Evolutionary conservation across 2,888 invertebrate genomes (phyloP).

Genomic region (Cephus runcator): DNA sequence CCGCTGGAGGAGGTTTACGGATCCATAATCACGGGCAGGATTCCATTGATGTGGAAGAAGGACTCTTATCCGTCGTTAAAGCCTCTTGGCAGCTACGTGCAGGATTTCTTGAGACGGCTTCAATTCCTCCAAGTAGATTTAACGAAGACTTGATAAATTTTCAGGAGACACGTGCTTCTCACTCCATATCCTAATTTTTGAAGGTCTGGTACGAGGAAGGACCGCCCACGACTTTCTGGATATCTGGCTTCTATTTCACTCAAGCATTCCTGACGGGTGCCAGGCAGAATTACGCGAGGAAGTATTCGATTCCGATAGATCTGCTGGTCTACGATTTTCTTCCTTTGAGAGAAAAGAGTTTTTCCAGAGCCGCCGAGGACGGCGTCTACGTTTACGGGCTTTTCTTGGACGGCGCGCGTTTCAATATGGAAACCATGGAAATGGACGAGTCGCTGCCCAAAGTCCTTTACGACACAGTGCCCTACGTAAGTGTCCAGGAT

Average conservation of each 20-base stretch:
- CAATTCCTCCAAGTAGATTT: conserved; percentile 81
- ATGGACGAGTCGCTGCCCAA: conserved; percentile 87
- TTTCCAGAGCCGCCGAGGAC: conserved; percentile 72
- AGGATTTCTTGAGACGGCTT: conserved; percentile 85
- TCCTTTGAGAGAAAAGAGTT: conserved; percentile 71
- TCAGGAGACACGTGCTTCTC: conserved; percentile 1
- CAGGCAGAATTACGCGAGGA: conserved; percentile 93
- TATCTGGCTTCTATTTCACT: conserved; percentile 95
- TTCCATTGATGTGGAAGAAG: conserved; percentile 86
- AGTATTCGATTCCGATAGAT: conserved; percentile 93
- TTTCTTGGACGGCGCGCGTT: conserved; percentile 90
- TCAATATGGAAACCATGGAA: conserved; percentile 75
- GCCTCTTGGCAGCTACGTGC: conserved; percentile 87
- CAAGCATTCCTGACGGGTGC: conserved; percentile 96
- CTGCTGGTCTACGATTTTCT: conserved; percentile 84
- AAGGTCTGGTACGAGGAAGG: conserved; percentile 86
- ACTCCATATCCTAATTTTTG: conserved; percentile 27
- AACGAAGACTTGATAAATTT: conserved; percentile 13
- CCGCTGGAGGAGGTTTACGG: conserved; percentile 87
- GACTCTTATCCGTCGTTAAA: conserved; percentile 93
- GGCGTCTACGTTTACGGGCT: conserved; percentile 84
- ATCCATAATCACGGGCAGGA: conserved; percentile 85
- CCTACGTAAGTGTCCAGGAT: conserved; percentile 70
- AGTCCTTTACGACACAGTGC: conserved; percentile 84
- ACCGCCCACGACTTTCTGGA: conserved; percentile 87